phyloP scores from a whole-genome alignment of 2,797 vertebrate genomes.

The Sebastes hopkinsi region DNA sequence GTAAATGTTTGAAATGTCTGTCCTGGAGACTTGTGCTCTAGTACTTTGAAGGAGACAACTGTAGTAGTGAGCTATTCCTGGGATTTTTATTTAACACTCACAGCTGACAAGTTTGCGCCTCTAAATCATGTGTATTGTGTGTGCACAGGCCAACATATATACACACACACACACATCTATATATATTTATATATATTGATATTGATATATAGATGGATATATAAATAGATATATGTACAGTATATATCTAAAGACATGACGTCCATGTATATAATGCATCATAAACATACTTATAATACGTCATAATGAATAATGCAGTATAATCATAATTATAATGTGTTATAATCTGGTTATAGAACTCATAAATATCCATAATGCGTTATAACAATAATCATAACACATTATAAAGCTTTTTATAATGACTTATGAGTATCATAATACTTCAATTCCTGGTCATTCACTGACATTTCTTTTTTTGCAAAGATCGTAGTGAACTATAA shows the following conservation, averaged over 20 bases:
- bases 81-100: neutral
- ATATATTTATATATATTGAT: no score
- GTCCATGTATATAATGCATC: no score
- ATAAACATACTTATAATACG: no score
- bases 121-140: neutral
- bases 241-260: no score
- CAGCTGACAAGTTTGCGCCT: neutral
- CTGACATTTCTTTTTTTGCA: neutral
- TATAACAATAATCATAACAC: no score
- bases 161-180: no score
- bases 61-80: neutral
- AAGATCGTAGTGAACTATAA: no score
- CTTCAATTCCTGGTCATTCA: neutral
- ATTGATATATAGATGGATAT: no score
- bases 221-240: no score
- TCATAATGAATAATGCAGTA: no score
- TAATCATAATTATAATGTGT: no score
- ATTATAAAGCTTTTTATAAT: neutral
- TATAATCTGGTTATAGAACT: no score
- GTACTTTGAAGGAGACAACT: neutral
- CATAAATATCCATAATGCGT: neutral
- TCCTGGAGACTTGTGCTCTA: neutral
- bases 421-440: neutral
- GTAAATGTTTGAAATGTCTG: neutral
- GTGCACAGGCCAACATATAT: neutral